Evolutionary conservation across 1,140 invertebrate genomes (phyloP), one percentile per base, ranked within the genome.

Genomic region (Macrotrachela quadricornifera): DNA sequence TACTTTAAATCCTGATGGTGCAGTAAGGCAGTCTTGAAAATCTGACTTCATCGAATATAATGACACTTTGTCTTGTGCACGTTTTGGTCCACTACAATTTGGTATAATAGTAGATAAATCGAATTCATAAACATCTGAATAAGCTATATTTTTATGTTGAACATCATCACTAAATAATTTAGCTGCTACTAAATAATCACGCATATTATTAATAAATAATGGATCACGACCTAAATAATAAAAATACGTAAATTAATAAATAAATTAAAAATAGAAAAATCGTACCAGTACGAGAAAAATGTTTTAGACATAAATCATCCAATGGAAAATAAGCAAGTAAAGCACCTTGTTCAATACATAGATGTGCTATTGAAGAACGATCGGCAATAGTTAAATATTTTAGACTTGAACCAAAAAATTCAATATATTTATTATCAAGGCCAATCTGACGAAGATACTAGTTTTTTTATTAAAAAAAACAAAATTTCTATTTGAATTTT

Each of bases 341-440:
- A 10, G 91, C 91, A 18, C 92, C 76, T 79, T 87, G 64, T 85
- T 91, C 39, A 77, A 94, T 55, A 80, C 88, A 92, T 91, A 96
- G 96, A 70, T 96, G 96, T 39, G 74, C 70, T 49, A 77, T 75
- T 1, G 75, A 77, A 0, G 75, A 74, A 56, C 92, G 68, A 70
- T 96, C 92, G 4, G 91, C 90, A 49, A 97, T 87, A 46, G 84
- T 90, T 1, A 97, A 69, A 54, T 81, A 77, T 1, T 77, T 65
- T 11, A 95, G 85, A 10, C 91, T 90, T 0, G 85, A 79, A 0
- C 92, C 92, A 67, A 84, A 96, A 70, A 97, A 97, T 73, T 96
- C 91, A 2, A 96, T 90, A 73, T 96, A 97, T 65, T 95, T 95
- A 44, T 87, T 90, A 45, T 96, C 91, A 21, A 96, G 90, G 48